Conservation (phyloP, 2,113 vertebrate genomes). For the Callithrix jacchus region DNA sequence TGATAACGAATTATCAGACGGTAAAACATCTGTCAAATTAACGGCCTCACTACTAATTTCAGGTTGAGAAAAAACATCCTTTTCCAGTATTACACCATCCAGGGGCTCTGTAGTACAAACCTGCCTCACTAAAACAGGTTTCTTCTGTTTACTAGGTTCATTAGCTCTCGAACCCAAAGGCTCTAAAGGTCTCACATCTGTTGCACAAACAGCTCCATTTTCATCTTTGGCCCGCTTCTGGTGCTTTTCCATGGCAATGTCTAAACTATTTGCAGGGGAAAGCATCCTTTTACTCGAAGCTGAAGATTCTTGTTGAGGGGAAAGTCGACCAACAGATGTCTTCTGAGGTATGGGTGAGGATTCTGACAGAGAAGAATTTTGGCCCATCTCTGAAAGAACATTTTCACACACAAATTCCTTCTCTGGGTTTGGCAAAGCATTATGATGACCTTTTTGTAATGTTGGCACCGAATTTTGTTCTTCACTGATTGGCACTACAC, state of each 20-base stretch:
- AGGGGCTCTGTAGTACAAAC: constrained; percentile 94
- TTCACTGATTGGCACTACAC: constrained; percentile 78
- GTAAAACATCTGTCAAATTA: constrained; percentile 57
- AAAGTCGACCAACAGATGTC: constrained; percentile 89
- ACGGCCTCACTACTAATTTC: constrained; percentile 76
- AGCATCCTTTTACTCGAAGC: constrained; percentile 98
- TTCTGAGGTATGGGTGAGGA: constrained; percentile 87
- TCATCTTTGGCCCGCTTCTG: constrained; percentile 98
- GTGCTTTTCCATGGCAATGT: constrained; percentile 99
- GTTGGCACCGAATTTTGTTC: constrained; percentile 83
- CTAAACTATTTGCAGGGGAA: constrained; percentile 97
- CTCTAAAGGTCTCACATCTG: constrained; percentile 85
- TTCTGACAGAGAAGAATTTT: constrained; percentile 77
- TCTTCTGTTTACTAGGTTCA: constrained; percentile 90
- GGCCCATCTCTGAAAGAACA: constrained; percentile 78
- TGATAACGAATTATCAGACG: constrained; percentile 73
- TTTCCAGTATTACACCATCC: constrained; percentile 88
- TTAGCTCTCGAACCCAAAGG: constrained; percentile 85
- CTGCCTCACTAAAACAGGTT: constrained; percentile 93
- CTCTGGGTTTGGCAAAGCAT: constrained; percentile 79
- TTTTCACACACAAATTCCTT: constrained; percentile 77
- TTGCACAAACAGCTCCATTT: constrained; percentile 90
- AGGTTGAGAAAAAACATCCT: constrained; percentile 82
- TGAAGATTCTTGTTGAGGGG: constrained; percentile 93
- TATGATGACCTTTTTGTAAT: constrained; percentile 81